A percentile compares a stretch with the other conserved stretches of the same genome.
These are phyloP conservation scores for Hirtodrosophila cameraria DNA, from an alignment of 2,888 invertebrate species.

Conservation along the genomic window DNA sequence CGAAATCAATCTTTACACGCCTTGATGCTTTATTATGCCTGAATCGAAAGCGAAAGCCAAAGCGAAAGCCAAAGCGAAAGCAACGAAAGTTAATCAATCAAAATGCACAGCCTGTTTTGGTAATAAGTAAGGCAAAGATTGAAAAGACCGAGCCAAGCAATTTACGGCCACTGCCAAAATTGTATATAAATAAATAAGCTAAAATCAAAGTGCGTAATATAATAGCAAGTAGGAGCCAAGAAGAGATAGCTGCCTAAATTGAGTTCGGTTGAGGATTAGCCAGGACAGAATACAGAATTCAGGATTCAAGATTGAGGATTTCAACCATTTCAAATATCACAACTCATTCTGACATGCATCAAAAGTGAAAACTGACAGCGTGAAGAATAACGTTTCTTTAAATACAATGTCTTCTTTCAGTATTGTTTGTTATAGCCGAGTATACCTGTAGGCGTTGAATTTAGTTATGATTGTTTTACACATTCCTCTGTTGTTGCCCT, in stretches of 20 bases:
- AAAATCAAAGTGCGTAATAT: constrained; percentile 34
- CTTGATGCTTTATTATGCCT: constrained; percentile 11
- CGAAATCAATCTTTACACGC: constrained; percentile 48
- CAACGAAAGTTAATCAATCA: constrained; percentile 61
- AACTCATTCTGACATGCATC: constrained; percentile 42
- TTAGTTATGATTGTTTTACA: constrained; percentile 39
- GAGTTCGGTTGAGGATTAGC: constrained; percentile 22
- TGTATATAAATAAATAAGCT: constrained; percentile 43
- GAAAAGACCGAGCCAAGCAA: constrained; percentile 3
- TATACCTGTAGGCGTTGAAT: constrained; percentile 23
- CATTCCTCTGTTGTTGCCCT: constrained; percentile 23
- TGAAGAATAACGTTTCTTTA: too few species aligned
- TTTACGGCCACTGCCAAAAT: constrained; percentile 25
- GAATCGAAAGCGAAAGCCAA: too few species aligned
- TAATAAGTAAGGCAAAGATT: constrained; percentile 34
- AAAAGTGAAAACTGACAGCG: constrained; percentile 36
- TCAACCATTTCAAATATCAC: constrained; percentile 18
- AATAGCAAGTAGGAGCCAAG: constrained; percentile 19
- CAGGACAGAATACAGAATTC: neutral
- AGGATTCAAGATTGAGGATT: too few species aligned
- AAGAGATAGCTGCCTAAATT: constrained; percentile 21
- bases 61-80: too few species aligned
- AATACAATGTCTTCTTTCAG: too few species aligned
- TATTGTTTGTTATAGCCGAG: constrained; percentile 1
- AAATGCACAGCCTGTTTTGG: constrained; percentile 44